Conservation (phyloP, 2,888 invertebrate genomes). For the Amblyteles armatorius region DNA sequence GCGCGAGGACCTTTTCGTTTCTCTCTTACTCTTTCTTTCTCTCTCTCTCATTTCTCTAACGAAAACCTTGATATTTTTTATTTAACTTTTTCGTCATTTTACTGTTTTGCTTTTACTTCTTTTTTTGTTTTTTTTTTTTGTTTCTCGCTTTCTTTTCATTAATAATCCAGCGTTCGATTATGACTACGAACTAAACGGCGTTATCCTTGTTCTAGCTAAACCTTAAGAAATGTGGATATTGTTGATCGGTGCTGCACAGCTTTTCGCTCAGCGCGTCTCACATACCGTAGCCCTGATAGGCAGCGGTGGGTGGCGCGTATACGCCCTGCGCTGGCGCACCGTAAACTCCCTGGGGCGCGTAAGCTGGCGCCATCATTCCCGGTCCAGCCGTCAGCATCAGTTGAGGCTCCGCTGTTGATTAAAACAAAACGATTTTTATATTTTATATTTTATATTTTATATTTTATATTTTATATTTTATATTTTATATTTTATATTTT, state of each 20-base stretch:
- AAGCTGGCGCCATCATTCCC: constrained; percentile 89
- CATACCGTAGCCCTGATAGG: constrained; percentile 89
- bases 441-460: background rate
- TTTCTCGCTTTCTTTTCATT: constrained; percentile 64
- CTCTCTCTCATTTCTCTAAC: constrained; percentile 46
- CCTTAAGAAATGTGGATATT: constrained; percentile 82
- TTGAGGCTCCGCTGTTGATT: constrained; percentile 92
- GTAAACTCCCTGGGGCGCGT: constrained; percentile 85
- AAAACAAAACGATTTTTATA: constrained; percentile 53
- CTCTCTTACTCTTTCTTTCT: constrained; percentile 51
- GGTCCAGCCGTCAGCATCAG: constrained; percentile 98
- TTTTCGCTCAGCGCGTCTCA: constrained; percentile 82
- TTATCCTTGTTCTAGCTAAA: constrained; percentile 78
- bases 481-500: too few relatives aligned
- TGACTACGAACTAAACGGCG: constrained; percentile 74
- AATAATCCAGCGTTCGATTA: constrained; percentile 73
- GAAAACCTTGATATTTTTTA: constrained; percentile 34
- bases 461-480: too few relatives aligned
- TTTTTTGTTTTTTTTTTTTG: constrained; percentile 48
- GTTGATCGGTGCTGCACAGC: constrained; percentile 74
- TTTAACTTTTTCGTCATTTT: constrained; percentile 12
- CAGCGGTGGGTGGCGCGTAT: constrained; percentile 86
- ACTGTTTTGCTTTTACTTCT: constrained; percentile 34
- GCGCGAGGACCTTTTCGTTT: constrained; percentile 34
- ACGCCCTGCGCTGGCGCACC: constrained; percentile 83